A percentile compares a stretch with the other conserved stretches of the same genome.
Evolutionary conservation across 2,888 invertebrate species (phyloP).

Genomic region (Spilosoma lubricipeda): DNA sequence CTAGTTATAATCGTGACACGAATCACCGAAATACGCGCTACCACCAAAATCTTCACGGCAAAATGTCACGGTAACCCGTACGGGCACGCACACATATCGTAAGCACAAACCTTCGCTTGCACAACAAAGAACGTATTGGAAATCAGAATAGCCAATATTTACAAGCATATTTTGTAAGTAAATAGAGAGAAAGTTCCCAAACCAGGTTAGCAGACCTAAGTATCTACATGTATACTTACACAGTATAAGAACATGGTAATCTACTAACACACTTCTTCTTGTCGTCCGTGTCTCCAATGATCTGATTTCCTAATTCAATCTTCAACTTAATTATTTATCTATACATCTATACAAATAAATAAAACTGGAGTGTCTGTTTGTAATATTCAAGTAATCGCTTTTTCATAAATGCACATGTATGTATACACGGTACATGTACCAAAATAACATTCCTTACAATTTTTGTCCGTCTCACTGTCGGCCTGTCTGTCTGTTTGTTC

Average conservation of each 20-base stretch:
- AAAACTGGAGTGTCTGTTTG: too few relatives aligned
- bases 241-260: neutral
- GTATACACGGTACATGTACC: too few relatives aligned
- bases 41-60: conserved; percentile 5
- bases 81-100: conserved; percentile 19
- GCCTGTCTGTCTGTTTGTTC: too few relatives aligned
- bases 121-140: conserved; percentile 27
- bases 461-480: too few relatives aligned
- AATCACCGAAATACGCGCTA: conserved; percentile 22
- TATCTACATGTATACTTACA: neutral
- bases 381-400: too few relatives aligned
- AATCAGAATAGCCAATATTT: conserved; percentile 12
- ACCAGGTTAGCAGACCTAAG: conserved; percentile 16
- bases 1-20: conserved; percentile 15
- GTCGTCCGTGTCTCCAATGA: neutral
- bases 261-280: conserved; percentile 23
- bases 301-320: neutral
- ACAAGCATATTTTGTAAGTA: conserved; percentile 24
- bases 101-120: conserved; percentile 22
- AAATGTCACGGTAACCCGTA: neutral
- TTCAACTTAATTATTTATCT: neutral
- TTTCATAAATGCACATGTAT: too few relatives aligned
- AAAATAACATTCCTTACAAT: too few relatives aligned
- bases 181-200: conserved; percentile 41
- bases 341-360: too few relatives aligned